These are phyloP conservation scores for Maccullochella peelii DNA, from an alignment of 2,113 vertebrate species.

Conservation along the genomic window DNA sequence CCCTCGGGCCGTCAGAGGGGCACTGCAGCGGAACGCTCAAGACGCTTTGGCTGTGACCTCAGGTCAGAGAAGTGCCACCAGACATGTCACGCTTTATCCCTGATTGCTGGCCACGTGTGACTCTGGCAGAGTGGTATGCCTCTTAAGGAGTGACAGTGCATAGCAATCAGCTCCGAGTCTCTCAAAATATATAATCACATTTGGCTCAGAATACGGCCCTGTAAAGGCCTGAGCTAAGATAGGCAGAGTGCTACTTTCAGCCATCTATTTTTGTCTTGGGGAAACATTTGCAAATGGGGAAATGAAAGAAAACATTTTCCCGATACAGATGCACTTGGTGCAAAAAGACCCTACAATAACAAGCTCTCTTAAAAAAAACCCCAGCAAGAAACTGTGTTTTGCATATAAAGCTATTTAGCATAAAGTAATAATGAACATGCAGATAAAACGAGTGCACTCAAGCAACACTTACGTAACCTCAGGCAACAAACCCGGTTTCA, in stretches of 20 bases:
- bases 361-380: background rate
- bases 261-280: conserved; percentile 28
- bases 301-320: conserved; percentile 28
- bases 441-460: conserved; percentile 42
- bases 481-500: conserved; percentile 49
- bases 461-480: conserved; percentile 51
- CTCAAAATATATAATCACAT: conserved; percentile 72
- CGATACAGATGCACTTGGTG: background rate
- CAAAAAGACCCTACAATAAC: background rate
- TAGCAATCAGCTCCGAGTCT: conserved; percentile 58
- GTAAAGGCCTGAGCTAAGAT: conserved; percentile 38
- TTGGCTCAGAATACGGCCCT: conserved; percentile 48
- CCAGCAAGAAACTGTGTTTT: background rate
- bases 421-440: conserved; percentile 51
- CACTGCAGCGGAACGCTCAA: conserved; percentile 65
- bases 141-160: conserved; percentile 68
- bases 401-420: conserved; percentile 36
- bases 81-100: conserved; percentile 79
- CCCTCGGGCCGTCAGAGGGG: conserved; percentile 64
- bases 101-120: conserved; percentile 74
- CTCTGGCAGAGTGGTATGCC: conserved; percentile 59
- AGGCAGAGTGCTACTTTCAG: conserved; percentile 47
- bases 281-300: conserved; percentile 26
- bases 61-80: conserved; percentile 79
- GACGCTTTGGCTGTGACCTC: conserved; percentile 73